A percentile compares a stretch with the other conserved stretches of the same genome.
Evolutionary conservation across 2,113 vertebrate genomes (phyloP).

Genomic region (Platycercus adscitus): DNA sequence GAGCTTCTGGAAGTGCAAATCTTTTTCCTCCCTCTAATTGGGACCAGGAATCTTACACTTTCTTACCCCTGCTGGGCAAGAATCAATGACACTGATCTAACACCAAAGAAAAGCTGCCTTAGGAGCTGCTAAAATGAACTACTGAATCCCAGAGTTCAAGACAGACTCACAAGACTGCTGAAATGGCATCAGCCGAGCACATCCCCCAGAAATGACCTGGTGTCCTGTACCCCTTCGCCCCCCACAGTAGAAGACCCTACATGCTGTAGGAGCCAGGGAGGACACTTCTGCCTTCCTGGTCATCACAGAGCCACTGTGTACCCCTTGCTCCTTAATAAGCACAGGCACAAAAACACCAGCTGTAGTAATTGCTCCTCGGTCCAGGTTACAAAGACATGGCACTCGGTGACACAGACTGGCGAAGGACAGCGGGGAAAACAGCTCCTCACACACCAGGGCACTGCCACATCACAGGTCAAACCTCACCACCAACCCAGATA

Average conservation of each 20-base stretch:
- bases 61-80: not conserved
- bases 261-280: rapidly evolving
- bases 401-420: rapidly evolving
- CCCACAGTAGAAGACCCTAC: rapidly evolving
- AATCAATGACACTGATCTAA: rapidly evolving
- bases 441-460: rapidly evolving
- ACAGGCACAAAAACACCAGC: rapidly evolving
- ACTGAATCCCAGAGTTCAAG: not conserved
- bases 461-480: rapidly evolving
- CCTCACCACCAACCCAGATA: not conserved
- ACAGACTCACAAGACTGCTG: not conserved
- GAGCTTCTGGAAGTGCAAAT: not conserved
- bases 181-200: rapidly evolving
- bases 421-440: not conserved
- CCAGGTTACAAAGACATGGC: not conserved
- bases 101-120: not conserved
- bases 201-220: rapidly evolving
- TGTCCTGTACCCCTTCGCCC: rapidly evolving
- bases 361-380: not conserved
- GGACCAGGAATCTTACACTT: not conserved
- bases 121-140: rapidly evolving
- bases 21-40: not conserved
- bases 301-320: not conserved
- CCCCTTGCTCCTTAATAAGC: rapidly evolving
- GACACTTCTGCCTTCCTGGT: no score